Evolutionary conservation across 2,797 vertebrate species (phyloP).

Genomic region (Scomberomorus guttatus): DNA sequence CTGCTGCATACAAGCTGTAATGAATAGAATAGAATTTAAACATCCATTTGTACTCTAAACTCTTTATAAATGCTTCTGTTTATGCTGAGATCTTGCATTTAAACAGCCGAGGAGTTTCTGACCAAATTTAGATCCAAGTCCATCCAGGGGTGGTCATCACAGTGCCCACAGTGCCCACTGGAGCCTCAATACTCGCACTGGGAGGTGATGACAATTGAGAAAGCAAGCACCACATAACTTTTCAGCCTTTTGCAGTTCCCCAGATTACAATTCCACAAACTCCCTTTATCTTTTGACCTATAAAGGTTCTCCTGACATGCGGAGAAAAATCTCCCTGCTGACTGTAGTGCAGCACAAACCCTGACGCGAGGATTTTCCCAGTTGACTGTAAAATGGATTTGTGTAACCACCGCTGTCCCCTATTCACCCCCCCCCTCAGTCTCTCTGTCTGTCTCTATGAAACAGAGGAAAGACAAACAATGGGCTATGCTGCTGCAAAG

Average conservation of each 20-base stretch:
- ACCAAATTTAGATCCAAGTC: background rate
- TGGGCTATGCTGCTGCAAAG: slow-evolving; percentile 30
- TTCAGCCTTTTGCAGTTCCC: background rate
- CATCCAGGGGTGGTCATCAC: background rate
- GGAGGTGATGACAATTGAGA: background rate
- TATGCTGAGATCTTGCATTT: too few species aligned
- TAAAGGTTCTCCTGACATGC: slow-evolving; percentile 6
- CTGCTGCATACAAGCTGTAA: background rate
- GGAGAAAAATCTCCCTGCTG: slow-evolving; percentile 42
- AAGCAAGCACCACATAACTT: background rate
- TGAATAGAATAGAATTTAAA: too few species aligned
- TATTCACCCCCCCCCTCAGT: slow-evolving; percentile 4
- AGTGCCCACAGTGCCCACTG: background rate
- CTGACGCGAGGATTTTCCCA: slow-evolving; percentile 42
- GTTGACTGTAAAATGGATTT: slow-evolving; percentile 41
- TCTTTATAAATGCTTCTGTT: too few species aligned
- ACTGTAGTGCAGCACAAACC: slow-evolving; percentile 29
- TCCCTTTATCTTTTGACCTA: background rate
- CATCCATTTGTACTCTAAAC: too few species aligned
- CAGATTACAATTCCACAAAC: background rate
- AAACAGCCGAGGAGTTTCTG: background rate
- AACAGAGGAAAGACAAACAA: slow-evolving; percentile 74
- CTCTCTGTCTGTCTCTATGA: slow-evolving; percentile 51
- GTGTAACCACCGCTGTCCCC: slow-evolving; percentile 30
- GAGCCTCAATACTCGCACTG: background rate